These are phyloP conservation scores for Thrips palmi DNA, from an alignment of 1,140 invertebrate genomes.

Conservation along the genomic window DNA sequence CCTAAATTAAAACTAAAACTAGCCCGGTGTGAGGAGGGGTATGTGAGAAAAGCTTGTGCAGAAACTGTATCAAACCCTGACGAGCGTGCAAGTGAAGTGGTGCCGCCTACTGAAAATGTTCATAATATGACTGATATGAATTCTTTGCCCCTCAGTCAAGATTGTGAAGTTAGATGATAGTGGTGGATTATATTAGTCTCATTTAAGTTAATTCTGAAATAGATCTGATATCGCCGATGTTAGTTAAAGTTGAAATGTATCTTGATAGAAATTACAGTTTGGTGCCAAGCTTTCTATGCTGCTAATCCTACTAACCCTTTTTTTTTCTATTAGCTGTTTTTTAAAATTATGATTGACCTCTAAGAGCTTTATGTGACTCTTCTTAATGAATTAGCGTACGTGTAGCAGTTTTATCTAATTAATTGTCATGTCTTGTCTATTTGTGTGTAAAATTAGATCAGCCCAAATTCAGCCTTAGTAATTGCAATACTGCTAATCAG, in stretches of 20 bases:
- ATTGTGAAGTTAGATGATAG: constrained; percentile 76
- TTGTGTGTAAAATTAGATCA: no score
- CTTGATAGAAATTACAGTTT: constrained; percentile 4
- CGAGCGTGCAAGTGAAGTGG: constrained; percentile 3
- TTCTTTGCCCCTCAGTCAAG: constrained; percentile 50
- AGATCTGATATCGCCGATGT: constrained; percentile 6
- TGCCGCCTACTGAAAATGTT: no score
- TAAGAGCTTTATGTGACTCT: constrained; percentile 11
- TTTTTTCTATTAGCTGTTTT: constrained; percentile 17
- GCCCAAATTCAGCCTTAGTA: no score
- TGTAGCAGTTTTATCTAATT: no score
- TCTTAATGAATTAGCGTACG: no score
- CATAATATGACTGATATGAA: no score
- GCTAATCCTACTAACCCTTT: constrained; percentile 9
- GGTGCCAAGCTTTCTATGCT: constrained; percentile 9
- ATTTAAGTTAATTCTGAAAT: constrained; percentile 5
- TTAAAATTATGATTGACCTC: constrained; percentile 9
- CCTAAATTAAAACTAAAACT: constrained; percentile 71
- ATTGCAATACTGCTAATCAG: no score
- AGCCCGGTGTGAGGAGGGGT: constrained; percentile 53
- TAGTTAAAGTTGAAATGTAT: constrained; percentile 12
- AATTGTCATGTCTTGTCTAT: no score
- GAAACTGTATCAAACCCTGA: constrained; percentile 7
- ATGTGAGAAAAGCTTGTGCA: constrained; percentile 28
- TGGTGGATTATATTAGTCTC: constrained; percentile 20